Evolutionary conservation across 2,113 vertebrate genomes (phyloP), one percentile per base, ranked within the genome.

Genomic region (Salminus brasiliensis): DNA sequence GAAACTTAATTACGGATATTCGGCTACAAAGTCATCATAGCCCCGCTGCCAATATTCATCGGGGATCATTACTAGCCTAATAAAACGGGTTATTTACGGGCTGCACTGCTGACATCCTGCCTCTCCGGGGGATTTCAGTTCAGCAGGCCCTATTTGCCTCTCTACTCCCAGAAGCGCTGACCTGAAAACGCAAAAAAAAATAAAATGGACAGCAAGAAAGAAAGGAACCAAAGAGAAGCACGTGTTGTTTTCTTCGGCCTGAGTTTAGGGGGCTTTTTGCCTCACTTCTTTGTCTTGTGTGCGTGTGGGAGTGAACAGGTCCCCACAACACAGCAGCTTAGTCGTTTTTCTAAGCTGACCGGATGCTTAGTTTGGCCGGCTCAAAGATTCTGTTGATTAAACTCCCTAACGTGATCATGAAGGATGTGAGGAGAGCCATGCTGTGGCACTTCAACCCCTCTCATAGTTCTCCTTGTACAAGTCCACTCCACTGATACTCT

Each of bases 1-100:
- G 90, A 94, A 94, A 94, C 91, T 89, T 93, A 93, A 93, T 94
- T 94, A 94, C 93, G 90, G 92, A 93, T 92, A 93, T 93, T 90
- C 91, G 70, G 85, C 91, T 90, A 92, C 92, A 93, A 93, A 94
- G 93, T 93, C 93, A 93, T 93, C 93, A 93, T 92, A 88, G 90
- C 84, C 86, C 63, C 83, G 84, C 90, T 92, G 92, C 93, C 92
- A 90, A 92, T 94, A 94, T 93, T 93, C 90, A 93, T 93, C 80
- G 85, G 90, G 90, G 90, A 92, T 93, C 91, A 93, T 94, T 93
- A 92, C 84, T 60, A 88, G 83, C 87, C 87, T 93, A 93, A 93
- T 93, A 93, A 93, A 93, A 91, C 81, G 76, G 88, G 88, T 92
- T 93, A 92, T 93, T 93, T 93, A 93, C 86, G 70, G 85, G 84